Evolutionary conservation across 2,888 invertebrate species (phyloP), one percentile per base, ranked within the genome.

Genomic region (Hirtodrosophila confusa): DNA sequence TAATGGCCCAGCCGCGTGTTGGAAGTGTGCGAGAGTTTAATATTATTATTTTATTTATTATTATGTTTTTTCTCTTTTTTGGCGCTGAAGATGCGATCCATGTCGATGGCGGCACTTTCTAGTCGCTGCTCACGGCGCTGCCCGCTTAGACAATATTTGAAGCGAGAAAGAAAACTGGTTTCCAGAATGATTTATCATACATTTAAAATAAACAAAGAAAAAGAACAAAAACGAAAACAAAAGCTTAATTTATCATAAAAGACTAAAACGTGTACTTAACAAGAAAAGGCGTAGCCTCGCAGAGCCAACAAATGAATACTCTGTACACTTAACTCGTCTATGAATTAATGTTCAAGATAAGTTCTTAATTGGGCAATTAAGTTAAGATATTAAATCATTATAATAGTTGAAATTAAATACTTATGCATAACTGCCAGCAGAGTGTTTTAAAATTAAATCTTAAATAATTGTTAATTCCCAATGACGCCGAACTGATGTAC

Each of bases 161-260:
- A 51, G 74, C 74, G 78, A 69, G 71, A 82, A 70, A 76, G 54
- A 69, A 62, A 83, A 84, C 84, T 62, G 87, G 84, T 84, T 84
- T 80, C 62, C 60, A 57, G 58, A 84, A 88, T 84, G 88, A 84
- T 84, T 84, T 88, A 84, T 84, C 88, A 75, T 85, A 77, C 85
- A 78, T 86, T 84, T 80, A 84, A 88, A 80, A 75, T 67, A 75
- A 80, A 71, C 78, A 60, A 65, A 61, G 60, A 70, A 84, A 68
- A 75, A 67, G 66, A 84, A 66, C 78, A 79, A 17, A 17, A 17
- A 54, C 62, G 44, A 39, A 77, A 65, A 58, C 75, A 84, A 75
- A 84, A 73, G 69, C 75, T 84, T 77, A 88, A 86, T 84, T 85
- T 88, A 87, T 85, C 85, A 84, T 88, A 86, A 77, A 84, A 88